Percentiles rank a stretch among this genome's conserved stretches.
These are phyloP conservation scores for Gymnocephalus cernua DNA, from an alignment of 2,113 vertebrate species.

Conservation along the genomic window DNA sequence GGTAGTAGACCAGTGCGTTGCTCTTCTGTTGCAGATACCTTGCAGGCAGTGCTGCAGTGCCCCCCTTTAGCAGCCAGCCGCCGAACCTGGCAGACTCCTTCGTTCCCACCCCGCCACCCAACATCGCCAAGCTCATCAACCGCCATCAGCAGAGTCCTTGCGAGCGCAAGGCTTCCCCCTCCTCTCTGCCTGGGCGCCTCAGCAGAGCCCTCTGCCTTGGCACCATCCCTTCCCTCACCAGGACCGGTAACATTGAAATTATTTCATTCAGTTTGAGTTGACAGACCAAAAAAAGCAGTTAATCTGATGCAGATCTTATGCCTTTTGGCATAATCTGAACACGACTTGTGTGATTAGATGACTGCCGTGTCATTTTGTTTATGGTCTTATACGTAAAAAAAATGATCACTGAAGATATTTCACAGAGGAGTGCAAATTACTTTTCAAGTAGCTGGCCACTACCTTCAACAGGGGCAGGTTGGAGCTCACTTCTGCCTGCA, in stretches of 20 bases:
- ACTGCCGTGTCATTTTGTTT: neutral
- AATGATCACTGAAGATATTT: neutral
- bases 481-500: neutral
- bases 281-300: neutral
- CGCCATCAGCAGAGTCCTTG: slow-evolving; percentile 85
- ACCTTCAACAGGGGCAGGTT: neutral
- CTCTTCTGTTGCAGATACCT: slow-evolving; percentile 89
- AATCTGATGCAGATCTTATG: neutral
- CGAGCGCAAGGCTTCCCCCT: slow-evolving; percentile 86
- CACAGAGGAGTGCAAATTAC: neutral
- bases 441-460: neutral
- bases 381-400: neutral
- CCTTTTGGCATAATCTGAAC: neutral
- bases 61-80: slow-evolving; percentile 75
- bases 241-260: slow-evolving; percentile 84
- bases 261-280: neutral
- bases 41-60: slow-evolving; percentile 79
- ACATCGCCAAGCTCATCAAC: slow-evolving; percentile 87
- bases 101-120: slow-evolving; percentile 89
- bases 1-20: slow-evolving; percentile 58
- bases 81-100: slow-evolving; percentile 78
- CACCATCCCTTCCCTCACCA: slow-evolving; percentile 91
- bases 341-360: neutral
- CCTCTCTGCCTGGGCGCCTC: slow-evolving; percentile 92
- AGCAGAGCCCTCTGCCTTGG: slow-evolving; percentile 92